Evolutionary conservation across 2,113 vertebrate genomes (phyloP), one percentile per base, ranked within the genome.

Genomic region (Halichoerus grypus): DNA sequence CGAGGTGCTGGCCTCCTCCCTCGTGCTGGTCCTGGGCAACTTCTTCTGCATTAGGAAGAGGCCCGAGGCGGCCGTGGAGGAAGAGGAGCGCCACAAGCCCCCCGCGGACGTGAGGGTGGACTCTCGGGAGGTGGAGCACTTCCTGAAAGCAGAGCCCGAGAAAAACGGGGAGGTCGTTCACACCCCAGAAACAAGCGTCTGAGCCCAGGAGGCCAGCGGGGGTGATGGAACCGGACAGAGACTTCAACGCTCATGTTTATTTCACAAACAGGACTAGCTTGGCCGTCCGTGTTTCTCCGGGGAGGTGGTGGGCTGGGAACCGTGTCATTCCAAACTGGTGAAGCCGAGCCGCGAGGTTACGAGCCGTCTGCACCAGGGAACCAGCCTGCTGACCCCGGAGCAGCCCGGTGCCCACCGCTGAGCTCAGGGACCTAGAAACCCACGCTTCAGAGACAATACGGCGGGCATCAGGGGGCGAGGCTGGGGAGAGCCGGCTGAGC

Each of bases 1-100:
- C 8, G 99, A 99, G 98, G 99, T 99, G 77, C 94, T 98, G 7
- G 97, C 99, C 46, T 99, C 99, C 0, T 99, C 99, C 49, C 71
- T 99, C 0, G 98, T 99, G 61, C 72, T 99, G 80, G 98, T 98
- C 97, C 46, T 99, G 69, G 99, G 99, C 74, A 99, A 99, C 97
- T 98, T 99, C 97, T 98, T 99, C 88, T 99, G 99, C 98, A 98
- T 99, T 71, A 98, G 97, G 83, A 99, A 88, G 96, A 98, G 98
- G 88, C 13, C 97, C 0, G 82, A 98, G 90, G 99, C 89, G 94
- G 98, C 94, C 53, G 72, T 83, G 36, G 98, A 98, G 95, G 98
- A 95, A 91, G 98, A 98, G 31, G 97, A 98, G 93, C 94, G 93
- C 87, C 98, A 96, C 39, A 97, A 94, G 97, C 95, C 96, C 55